Percentiles rank a stretch among this genome's conserved stretches.
Conservation (phyloP, 2,888 invertebrate species). For the Eumacrocentrus americanus region DNA sequence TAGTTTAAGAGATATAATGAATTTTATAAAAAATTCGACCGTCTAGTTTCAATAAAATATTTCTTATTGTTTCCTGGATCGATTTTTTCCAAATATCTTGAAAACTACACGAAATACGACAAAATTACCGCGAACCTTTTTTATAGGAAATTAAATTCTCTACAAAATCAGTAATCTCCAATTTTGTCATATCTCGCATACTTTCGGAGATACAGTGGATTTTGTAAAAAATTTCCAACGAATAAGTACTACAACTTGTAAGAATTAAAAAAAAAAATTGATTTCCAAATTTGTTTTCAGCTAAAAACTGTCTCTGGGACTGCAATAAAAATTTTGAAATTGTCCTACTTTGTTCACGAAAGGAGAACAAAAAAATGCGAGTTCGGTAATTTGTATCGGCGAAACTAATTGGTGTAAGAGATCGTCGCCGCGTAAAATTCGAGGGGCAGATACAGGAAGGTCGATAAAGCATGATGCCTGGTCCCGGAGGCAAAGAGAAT, state of each 20-base stretch:
- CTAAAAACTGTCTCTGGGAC: background rate
- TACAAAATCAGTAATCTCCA: background rate
- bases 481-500: constrained; percentile 7
- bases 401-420: constrained; percentile 17
- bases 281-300: background rate
- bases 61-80: background rate
- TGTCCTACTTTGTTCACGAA: background rate
- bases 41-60: background rate
- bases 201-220: background rate
- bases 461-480: constrained; percentile 12
- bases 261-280: background rate
- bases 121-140: background rate
- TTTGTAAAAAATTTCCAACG: background rate
- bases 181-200: background rate
- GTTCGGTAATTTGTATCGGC: too few relatives aligned
- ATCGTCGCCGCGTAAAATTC: constrained; percentile 18
- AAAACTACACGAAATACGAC: background rate
- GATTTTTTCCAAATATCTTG: too few relatives aligned
- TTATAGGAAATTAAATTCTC: background rate
- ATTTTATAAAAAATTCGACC: background rate
- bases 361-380: background rate
- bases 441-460: background rate
- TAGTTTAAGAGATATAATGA: background rate
- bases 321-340: background rate
- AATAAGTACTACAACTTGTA: too few relatives aligned